Base-by-base conservation (phyloP, 2,888 invertebrate species). In the Heliconius hortense region DNA sequence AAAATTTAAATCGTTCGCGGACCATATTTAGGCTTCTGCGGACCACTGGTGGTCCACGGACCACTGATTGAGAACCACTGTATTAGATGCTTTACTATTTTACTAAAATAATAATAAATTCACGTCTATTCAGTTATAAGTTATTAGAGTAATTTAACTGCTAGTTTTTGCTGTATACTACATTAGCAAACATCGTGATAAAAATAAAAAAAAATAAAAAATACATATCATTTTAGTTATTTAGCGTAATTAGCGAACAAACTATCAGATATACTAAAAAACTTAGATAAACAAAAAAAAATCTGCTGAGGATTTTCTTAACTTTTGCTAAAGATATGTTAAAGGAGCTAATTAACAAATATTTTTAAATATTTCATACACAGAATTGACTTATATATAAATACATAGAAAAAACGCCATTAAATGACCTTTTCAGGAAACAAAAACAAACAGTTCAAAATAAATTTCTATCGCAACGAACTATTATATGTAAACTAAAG, bases 401-500 rank as follows among this genome's bases (percentile, higher is more conserved):
- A 59, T 24, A n/a, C 2, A 59, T 11, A 59, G 26, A 63, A 0
- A 31, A 48, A 39, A 21, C 59, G 67, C n/a, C 73, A 73, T 18
- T 48, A 73, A 4, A n/a, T 43, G 67, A 67, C 67, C 31, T 31
- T 31, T 43, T 31, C 28, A 3, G 24, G n/a, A 60, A 35, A 60
- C 4, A 73, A 60, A 60, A 69, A 39, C 59, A 68, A 68, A 62
- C 62, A 64, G 56, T 64, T 43, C 15, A 43, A 53, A 63, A 72
- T 26, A 21, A 74, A 68, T 62, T 72, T 53, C 35, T 69, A 31
- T 62, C n/a, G 60, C 56, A 56, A 8, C 56, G 56, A 74, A 73
- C 64, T 73, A 66, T n/a, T n/a, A n/a, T n/a, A n/a, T 72, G 26
- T 26, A 63, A 72, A 72, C 64, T 60, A 59, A 62, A 75, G 53